Conservation (phyloP, 64 coral and sea anemone species). For the Dendrophyllia cribrosa region DNA sequence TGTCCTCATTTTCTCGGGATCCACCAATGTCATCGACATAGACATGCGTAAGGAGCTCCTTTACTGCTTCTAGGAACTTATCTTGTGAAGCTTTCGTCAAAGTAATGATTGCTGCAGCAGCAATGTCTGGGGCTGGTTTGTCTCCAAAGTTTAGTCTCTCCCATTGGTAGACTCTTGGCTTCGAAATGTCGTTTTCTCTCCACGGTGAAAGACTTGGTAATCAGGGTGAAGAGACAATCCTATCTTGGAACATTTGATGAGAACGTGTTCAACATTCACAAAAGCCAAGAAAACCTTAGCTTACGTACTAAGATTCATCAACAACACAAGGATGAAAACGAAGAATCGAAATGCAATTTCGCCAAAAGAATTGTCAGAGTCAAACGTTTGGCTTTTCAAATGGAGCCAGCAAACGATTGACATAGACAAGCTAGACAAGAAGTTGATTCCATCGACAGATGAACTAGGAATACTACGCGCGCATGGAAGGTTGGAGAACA, state of each 20-base stretch:
- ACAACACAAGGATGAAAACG: slow-evolving; percentile 32
- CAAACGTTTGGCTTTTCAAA: slow-evolving; percentile 20
- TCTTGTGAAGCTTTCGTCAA: slow-evolving; percentile 26
- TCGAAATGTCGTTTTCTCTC: background rate
- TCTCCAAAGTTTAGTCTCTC: slow-evolving; percentile 41
- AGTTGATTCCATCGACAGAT: background rate
- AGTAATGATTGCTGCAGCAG: background rate
- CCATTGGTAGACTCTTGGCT: slow-evolving; percentile 42
- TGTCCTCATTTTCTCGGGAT: background rate
- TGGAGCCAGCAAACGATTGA: slow-evolving; percentile 1
- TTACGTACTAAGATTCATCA: slow-evolving; percentile 25
- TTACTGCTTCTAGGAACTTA: slow-evolving; percentile 15
- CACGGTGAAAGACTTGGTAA: no score
- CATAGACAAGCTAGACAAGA: slow-evolving; percentile 13
- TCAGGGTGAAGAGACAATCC: no score
- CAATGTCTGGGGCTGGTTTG: slow-evolving; percentile 53
- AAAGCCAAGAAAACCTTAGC: slow-evolving; percentile 18
- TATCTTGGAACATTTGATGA: slow-evolving; percentile 37
- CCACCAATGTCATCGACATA: no score
- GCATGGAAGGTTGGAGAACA: slow-evolving; percentile 15
- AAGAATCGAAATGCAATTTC: background rate
- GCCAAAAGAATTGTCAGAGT: slow-evolving; percentile 16
- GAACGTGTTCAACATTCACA: slow-evolving; percentile 28
- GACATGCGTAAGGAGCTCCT: slow-evolving; percentile 4
- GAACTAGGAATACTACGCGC: slow-evolving; percentile 35